phyloP scores from a whole-genome alignment of 2,797 vertebrate species.

The Chaenodraco wilsoni region DNA sequence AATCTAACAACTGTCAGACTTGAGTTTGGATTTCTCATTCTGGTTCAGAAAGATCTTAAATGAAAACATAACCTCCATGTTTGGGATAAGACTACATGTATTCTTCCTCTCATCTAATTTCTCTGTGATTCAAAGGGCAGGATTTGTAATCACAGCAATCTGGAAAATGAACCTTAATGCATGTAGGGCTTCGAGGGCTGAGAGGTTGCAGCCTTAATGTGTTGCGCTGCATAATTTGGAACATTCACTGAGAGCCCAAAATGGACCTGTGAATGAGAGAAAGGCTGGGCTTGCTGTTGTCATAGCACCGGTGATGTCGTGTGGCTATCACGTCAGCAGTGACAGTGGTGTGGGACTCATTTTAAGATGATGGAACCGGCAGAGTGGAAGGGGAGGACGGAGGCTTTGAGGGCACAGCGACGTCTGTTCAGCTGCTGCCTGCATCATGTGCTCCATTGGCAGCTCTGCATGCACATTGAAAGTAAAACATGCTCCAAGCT shows the following conservation, averaged over 20 bases:
- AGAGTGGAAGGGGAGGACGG: conserved; percentile 19
- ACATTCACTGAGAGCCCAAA: conserved; percentile 47
- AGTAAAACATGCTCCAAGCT: conserved; percentile 51
- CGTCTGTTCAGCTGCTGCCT: conserved; percentile 39
- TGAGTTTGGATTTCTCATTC: neutral
- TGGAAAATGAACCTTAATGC: conserved; percentile 7
- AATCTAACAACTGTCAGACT: conserved; percentile 25
- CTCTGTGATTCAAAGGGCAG: conserved; percentile 9
- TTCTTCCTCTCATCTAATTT: conserved; percentile 4
- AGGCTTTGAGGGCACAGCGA: conserved; percentile 17
- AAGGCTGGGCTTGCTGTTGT: conserved; percentile 73
- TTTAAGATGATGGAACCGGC: conserved; percentile 52
- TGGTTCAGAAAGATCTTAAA: conserved; percentile 4
- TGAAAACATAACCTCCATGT: neutral
- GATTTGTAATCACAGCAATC: conserved; percentile 4
- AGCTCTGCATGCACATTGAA: conserved; percentile 61
- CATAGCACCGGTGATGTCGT: conserved; percentile 76
- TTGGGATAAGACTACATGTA: neutral
- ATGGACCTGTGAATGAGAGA: conserved; percentile 68
- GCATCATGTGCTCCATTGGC: conserved; percentile 57
- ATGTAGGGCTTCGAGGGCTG: conserved; percentile 12
- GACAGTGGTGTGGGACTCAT: conserved; percentile 60
- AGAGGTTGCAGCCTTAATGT: conserved; percentile 42
- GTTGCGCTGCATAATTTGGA: conserved; percentile 41
- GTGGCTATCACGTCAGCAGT: conserved; percentile 68